Evolutionary conservation across 2,113 vertebrate species (phyloP).

Genomic region (Rana temporaria): DNA sequence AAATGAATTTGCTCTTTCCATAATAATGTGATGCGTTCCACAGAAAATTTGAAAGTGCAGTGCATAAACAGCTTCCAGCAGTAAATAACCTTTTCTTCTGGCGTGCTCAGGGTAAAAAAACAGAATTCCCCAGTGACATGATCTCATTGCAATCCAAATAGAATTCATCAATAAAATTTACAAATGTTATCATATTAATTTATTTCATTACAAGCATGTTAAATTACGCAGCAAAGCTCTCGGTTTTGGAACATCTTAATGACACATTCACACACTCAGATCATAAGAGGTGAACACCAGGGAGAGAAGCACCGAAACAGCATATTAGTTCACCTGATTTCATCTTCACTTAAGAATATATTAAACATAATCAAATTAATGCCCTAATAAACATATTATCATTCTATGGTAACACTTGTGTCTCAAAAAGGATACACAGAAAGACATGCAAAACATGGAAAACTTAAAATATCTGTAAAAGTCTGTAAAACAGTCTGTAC

Average conservation of each 20-base stretch:
- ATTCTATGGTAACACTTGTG: background rate
- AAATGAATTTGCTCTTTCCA: background rate
- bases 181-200: constrained; percentile 55
- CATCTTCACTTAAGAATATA: constrained; percentile 36
- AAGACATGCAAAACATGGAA: background rate
- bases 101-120: background rate
- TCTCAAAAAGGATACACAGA: background rate
- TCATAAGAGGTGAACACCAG: constrained; percentile 34
- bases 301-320: constrained; percentile 21
- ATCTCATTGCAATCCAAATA: constrained; percentile 46
- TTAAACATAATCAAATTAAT: constrained; percentile 44
- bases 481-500: no score
- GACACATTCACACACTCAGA: constrained; percentile 32
- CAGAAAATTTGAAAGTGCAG: constrained; percentile 6
- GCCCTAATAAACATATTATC: constrained; percentile 20
- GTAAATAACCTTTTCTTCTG: constrained; percentile 51
- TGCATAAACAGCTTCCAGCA: constrained; percentile 31
- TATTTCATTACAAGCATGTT: constrained; percentile 35
- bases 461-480: background rate
- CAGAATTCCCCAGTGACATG: constrained; percentile 22
- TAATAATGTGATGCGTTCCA: constrained; percentile 38
- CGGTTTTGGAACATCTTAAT: constrained; percentile 16
- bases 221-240: constrained; percentile 40
- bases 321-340: constrained; percentile 38
- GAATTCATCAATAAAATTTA: constrained; percentile 57